A percentile compares a stretch with the other conserved stretches of the same genome.
Evolutionary conservation across 2,888 invertebrate genomes (phyloP).

Genomic region (Ennomos fuscantarius): DNA sequence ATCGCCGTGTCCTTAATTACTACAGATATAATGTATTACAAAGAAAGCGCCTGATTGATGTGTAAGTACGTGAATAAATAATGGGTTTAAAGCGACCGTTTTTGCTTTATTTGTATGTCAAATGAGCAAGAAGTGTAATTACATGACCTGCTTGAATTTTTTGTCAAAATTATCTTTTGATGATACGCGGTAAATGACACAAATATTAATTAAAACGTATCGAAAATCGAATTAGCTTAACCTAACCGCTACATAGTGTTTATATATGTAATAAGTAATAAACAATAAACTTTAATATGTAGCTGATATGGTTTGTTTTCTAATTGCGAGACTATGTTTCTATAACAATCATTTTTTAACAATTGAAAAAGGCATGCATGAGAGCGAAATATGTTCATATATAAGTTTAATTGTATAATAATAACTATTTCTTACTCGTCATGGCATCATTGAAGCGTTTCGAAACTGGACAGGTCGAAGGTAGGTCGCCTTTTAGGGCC

Average conservation of each 20-base stretch:
- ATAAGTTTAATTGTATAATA: too few species aligned
- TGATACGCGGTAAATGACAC: too few species aligned
- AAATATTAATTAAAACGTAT: too few species aligned
- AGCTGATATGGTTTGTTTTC: too few species aligned
- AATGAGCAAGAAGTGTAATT: slow-evolving; percentile 5
- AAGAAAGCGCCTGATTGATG: slow-evolving; percentile 27
- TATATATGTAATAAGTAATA: too few species aligned
- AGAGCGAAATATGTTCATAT: too few species aligned
- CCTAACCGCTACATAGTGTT: too few species aligned
- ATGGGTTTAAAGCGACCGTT: slow-evolving; percentile 26
- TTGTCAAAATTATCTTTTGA: too few species aligned
- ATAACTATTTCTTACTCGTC: not conserved
- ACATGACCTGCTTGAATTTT: too few species aligned
- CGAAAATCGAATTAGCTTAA: too few species aligned
- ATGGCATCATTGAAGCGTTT: slow-evolving; percentile 36
- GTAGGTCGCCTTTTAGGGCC: slow-evolving; percentile 43
- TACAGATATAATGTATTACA: not conserved
- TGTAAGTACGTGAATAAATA: slow-evolving; percentile 17
- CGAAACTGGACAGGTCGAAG: slow-evolving; percentile 56
- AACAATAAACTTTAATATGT: not conserved
- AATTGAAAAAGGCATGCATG: not conserved
- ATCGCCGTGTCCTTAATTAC: slow-evolving; percentile 27
- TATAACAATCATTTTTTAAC: not conserved
- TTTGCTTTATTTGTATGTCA: slow-evolving; percentile 16
- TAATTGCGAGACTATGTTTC: too few species aligned